Evolutionary conservation across 2,888 invertebrate genomes (phyloP), one percentile per base, ranked within the genome.

Genomic region (Aphrophora alni): DNA sequence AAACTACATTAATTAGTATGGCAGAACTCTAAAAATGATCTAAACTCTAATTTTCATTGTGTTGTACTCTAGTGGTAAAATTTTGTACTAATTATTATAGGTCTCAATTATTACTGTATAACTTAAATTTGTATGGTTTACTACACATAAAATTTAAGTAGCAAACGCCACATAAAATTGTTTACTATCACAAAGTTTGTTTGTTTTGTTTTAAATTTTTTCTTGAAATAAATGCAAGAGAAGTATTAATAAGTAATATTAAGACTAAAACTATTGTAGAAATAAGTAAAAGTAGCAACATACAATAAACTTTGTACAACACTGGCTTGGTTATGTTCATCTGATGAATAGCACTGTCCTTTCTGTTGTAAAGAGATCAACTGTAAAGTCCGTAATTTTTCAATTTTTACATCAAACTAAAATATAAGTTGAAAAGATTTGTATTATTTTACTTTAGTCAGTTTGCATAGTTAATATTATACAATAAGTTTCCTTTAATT

Each of bases 121-220:
- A 3, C 59, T 59, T 59, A 21, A 59, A 21, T 5, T 59, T n/a
- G 59, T 59, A 21, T 59, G 5, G 59, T 21, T 44, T 17, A 44
- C 14, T 44, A 44, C 44, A n/a, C 4, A 21, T 21, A 5, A 33
- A 59, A 59, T 59, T 44, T 59, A 59, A 59, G 59, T 59, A 59
- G 59, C 59, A 59, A 59, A 59, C 21, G 21, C 21, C 21, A 59
- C n/a, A n/a, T n/a, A 12, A 21, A 59, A 21, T 59, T 59, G 59
- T 59, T 59, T 59, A 59, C 59, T 59, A 59, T 59, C 59, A 59
- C 59, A 59, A 59, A 59, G 59, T 21, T 59, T 59, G 59, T 59
- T 21, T 59, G 59, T 21, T 59, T 21, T 17, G 10, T 44, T 44
- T 44, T 14, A 44, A 59, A 59, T 3, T 21, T 21, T 21, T 21